A percentile compares a stretch with the other conserved stretches of the same genome.
Conservation (phyloP, 2,113 vertebrate genomes). For the Poeciliopsis prolifica region DNA sequence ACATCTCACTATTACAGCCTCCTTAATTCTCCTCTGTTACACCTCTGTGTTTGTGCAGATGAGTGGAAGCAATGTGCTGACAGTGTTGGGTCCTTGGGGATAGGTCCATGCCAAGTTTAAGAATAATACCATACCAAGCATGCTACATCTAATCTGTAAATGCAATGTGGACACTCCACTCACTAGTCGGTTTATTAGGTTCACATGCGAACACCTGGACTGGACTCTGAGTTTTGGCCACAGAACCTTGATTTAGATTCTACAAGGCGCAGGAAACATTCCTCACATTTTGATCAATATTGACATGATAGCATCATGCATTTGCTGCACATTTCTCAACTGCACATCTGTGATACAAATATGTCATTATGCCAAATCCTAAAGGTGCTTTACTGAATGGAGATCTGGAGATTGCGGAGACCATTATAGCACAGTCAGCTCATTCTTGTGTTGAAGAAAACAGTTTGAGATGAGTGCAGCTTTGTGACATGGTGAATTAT, state of each 20-base stretch:
- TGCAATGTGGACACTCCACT: constrained; percentile 29
- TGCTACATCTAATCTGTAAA: constrained; percentile 58
- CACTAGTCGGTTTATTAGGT: not conserved
- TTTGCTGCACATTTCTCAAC: not conserved
- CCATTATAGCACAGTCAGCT: not conserved
- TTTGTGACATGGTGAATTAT: too few relatives aligned
- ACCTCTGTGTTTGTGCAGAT: constrained; percentile 45
- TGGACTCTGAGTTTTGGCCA: not conserved
- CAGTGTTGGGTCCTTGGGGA: constrained; percentile 65
- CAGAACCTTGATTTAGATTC: not conserved
- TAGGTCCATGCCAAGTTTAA: constrained; percentile 57
- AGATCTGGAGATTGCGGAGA: not conserved
- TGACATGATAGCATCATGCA: not conserved
- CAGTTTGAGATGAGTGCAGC: too few relatives aligned
- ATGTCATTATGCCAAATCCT: too few relatives aligned
- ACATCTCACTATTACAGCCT: constrained; percentile 68
- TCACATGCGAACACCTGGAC: not conserved
- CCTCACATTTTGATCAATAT: not conserved
- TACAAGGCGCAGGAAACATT: not conserved
- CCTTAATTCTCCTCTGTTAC: constrained; percentile 68
- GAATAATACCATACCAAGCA: constrained; percentile 52
- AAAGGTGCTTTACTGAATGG: too few relatives aligned
- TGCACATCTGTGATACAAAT: not conserved
- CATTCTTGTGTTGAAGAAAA: not conserved
- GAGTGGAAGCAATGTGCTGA: constrained; percentile 57